Evolutionary conservation across 2,113 vertebrate species (phyloP), one percentile per base, ranked within the genome.

Genomic region (Octodon degus): DNA sequence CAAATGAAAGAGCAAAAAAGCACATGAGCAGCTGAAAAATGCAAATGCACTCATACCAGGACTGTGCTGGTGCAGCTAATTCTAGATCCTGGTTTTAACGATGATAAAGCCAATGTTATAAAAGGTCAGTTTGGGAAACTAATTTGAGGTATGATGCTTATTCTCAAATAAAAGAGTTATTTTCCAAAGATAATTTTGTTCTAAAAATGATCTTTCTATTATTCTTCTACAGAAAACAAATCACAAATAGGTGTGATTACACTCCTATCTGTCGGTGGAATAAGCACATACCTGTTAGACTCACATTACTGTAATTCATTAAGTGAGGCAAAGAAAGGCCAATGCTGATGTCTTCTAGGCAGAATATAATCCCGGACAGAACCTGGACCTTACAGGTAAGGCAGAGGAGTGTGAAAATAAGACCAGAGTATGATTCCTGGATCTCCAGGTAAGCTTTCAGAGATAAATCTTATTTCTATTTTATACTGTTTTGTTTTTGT

Each of bases 1-100:
- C 63, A 84, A 85, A 12, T 72, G 82, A 67, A 72, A 82, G 82
- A 87, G 92, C 47, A 89, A 89, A 88, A 43, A 76, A 50, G 74
- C 77, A 81, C 25, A 37, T 63, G 93, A 47, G n/a, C 14, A 34
- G n/a, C 53, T 85, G 90, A 58, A 85, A 62, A 37, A 12, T 6
- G 3, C 16, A 27, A 20, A 30, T 76, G 84, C 34, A 43, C 7
- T 32, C n/a, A 40, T 2, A 22, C 8, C 2, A 72, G 68, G 68
- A 80, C 24, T 14, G 30, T 16, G 20, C 1, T 2, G 72, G n/a
- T 20, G 30, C 58, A 81, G n/a, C 30, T 11, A 19, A 1, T 63
- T 85, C 3, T 3, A 27, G 76, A 72, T 13, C 4, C 20, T 30
- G 67, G 10, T 68, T 93, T 89, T 95, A 47, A 11, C 63, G 88